Evolutionary conservation across 64 coral and sea anemone genomes (phyloP).

Genomic region (Dendronephthya gigantea): DNA sequence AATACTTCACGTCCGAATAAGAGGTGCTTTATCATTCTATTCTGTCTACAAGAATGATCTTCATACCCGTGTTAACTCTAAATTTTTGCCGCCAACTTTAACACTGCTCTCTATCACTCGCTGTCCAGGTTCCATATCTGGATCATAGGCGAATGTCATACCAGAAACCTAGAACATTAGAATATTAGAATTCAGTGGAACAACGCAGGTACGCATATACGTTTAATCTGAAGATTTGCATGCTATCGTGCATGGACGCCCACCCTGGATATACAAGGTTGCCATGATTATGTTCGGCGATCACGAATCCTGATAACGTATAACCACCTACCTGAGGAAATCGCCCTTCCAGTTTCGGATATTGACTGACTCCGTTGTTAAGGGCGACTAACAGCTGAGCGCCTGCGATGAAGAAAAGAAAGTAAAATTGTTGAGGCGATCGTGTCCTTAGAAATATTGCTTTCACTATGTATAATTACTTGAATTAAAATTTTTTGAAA

Average conservation of each 20-base stretch:
- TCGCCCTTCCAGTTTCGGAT: constrained; percentile 83
- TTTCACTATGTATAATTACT: too few relatives aligned
- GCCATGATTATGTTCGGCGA: too few relatives aligned
- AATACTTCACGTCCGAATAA: too few relatives aligned
- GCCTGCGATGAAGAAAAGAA: constrained; percentile 20
- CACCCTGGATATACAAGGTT: too few relatives aligned
- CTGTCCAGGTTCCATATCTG: constrained; percentile 35
- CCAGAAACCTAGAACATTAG: constrained; percentile 84
- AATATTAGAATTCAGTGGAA: background rate
- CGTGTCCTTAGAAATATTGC: too few relatives aligned
- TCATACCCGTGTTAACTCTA: constrained; percentile 52
- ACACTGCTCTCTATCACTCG: constrained; percentile 58
- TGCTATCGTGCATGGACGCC: background rate
- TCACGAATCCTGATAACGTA: too few relatives aligned
- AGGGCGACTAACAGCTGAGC: constrained; percentile 66
- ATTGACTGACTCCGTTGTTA: constrained; percentile 94
- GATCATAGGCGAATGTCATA: constrained; percentile 75
- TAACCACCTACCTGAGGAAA: constrained; percentile 99
- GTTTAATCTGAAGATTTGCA: too few relatives aligned
- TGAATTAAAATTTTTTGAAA: too few relatives aligned
- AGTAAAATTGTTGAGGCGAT: too few relatives aligned
- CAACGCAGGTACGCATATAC: too few relatives aligned
- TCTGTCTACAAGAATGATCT: background rate
- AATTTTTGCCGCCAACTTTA: constrained; percentile 31
- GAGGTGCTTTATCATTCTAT: too few relatives aligned